A percentile compares a stretch with the other conserved stretches of the same genome.
Evolutionary conservation across 2,888 invertebrate species (phyloP).

Genomic region (Chaitophorus viminalis): DNA sequence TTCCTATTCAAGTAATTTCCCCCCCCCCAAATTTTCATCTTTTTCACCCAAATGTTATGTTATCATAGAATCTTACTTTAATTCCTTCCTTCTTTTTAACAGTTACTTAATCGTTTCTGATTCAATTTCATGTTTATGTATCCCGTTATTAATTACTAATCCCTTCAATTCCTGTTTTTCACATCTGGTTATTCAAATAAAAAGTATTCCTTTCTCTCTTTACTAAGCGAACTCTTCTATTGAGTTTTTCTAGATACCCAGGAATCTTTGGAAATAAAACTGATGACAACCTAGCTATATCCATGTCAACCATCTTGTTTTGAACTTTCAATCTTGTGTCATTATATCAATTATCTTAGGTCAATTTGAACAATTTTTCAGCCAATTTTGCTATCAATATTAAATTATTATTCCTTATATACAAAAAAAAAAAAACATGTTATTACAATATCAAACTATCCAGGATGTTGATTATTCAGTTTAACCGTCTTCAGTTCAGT

Average conservation of each 20-base stretch:
- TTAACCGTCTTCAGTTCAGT: background rate
- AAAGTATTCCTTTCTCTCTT: background rate
- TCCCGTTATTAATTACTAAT: background rate
- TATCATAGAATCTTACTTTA: background rate
- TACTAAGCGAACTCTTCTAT: background rate
- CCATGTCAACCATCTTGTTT: background rate
- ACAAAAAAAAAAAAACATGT: no score
- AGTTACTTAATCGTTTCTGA: background rate
- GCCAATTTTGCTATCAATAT: background rate
- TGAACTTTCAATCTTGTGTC: background rate
- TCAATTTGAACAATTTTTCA: background rate
- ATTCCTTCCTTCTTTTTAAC: background rate
- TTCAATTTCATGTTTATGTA: background rate
- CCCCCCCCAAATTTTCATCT: background rate
- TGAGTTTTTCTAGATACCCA: background rate
- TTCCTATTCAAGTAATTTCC: background rate
- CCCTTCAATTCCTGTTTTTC: background rate
- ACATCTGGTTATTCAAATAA: no score
- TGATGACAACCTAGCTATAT: background rate
- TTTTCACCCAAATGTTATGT: background rate
- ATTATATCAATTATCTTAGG: background rate
- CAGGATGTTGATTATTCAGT: background rate
- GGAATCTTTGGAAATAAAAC: background rate
- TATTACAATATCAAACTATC: background rate
- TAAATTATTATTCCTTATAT: no score